Evolutionary conservation across 92 coral and sea anemone species (phyloP).

Genomic region (Paragorgia papillata): DNA sequence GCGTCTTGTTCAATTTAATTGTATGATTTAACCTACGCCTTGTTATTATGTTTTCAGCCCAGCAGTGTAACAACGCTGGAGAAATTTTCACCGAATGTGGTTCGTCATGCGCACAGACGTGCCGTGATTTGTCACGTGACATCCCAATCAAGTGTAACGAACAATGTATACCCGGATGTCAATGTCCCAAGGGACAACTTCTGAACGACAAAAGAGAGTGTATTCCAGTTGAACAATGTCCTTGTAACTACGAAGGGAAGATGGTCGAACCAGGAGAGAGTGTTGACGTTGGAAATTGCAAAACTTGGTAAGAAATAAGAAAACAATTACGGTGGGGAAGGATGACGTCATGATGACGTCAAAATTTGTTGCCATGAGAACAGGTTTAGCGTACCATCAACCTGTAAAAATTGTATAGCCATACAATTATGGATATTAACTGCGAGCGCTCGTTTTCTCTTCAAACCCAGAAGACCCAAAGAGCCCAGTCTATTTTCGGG

Average conservation of each 20-base stretch:
- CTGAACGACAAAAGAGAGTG: constrained; percentile 72
- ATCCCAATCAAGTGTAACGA: constrained; percentile 80
- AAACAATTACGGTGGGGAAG: no score
- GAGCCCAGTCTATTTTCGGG: no score
- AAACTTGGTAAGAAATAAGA: constrained; percentile 65
- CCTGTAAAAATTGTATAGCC: no score
- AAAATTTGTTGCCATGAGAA: no score
- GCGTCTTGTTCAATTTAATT: no score
- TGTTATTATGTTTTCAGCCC: constrained; percentile 6
- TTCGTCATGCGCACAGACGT: constrained; percentile 72
- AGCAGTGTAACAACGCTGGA: constrained; percentile 7
- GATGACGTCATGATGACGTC: no score
- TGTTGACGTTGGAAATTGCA: constrained; percentile 65
- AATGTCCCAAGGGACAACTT: constrained; percentile 59
- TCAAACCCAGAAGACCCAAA: no score
- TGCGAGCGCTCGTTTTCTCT: no score
- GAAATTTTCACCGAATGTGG: constrained; percentile 74
- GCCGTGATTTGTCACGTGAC: constrained; percentile 64
- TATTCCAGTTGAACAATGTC: constrained; percentile 59
- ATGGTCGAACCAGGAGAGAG: constrained; percentile 52
- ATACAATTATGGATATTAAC: no score
- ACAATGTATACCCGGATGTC: constrained; percentile 81
- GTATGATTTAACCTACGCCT: no score
- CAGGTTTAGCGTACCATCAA: no score
- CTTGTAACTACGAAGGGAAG: constrained; percentile 69